Evolutionary conservation across 2,797 vertebrate species (phyloP), one percentile per base, ranked within the genome.

Genomic region (Helarctos malayanus): DNA sequence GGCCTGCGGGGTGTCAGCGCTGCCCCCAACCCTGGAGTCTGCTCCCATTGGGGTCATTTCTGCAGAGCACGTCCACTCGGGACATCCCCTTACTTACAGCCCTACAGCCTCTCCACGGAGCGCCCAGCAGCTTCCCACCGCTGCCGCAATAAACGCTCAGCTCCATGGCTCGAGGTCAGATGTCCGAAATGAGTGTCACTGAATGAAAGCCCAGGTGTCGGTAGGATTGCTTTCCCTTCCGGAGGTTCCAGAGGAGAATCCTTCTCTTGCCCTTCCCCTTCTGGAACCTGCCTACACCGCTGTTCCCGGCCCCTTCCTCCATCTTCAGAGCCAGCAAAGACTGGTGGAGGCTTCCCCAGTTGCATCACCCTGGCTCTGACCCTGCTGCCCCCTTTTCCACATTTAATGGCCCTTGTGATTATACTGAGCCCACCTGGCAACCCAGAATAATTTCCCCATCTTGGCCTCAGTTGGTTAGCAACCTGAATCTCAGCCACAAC

Each of bases 231-330:
- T 25, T 29, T 41, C 14, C 41, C 2, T 8, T 8, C 45, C 8
- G 3, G 23, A 3, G 27, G 9, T 9, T 47, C 38, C 8, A 0
- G 1, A 27, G 18, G 10, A 32, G 9, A 38, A 3, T 0, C 7
- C 0, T 0, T 19, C 19, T 5, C 65, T 0, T 2, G n/a, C 63
- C 54, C 13, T 18, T 10, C 8, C 45, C 73, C 73, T 75, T 27
- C 73, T 16, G 45, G 81, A 10, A n/a, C 29, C 38, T 21, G 3
- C 61, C 29, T 27, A 2, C 5, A 1, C 14, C 35, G 23, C 9
- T 14, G 5, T 21, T 56, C 38, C 13, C 27, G 7, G 2, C 10
- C 63, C 65, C 7, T 41, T 12, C 35, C 25, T 54, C 69, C 15
- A 1, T 27, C 61, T 0, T 0, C 38, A n/a, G 7, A 45, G 61